Evolutionary conservation across 2,888 invertebrate species (phyloP), one percentile per base, ranked within the genome.

Genomic region (Serrognathus titanus): DNA sequence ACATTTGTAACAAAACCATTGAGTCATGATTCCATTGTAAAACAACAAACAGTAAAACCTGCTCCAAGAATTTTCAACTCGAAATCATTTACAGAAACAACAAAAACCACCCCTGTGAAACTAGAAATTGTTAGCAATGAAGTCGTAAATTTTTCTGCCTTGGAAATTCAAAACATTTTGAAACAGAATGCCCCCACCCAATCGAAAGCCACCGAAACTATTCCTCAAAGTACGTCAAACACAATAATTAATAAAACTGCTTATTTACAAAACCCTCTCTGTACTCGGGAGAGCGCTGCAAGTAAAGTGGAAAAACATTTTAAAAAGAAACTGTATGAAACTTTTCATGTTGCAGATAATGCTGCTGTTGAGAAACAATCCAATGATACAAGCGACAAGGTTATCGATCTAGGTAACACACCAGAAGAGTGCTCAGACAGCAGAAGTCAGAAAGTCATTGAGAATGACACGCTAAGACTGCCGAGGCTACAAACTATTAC

Each of bases 51-150:
- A 3, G 24, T 31, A 31, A 31, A 31, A 31, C 24, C 6, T 1
- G 24, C 24, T 5, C 24, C 7, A 6, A 31, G 24, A 31, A 31
- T 31, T 31, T 1, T 31, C 24, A 31, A 31, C 24, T 31, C 24
- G 24, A 31, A 31, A 31, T 31, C 24, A 6, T 31, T 3, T 7
- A 31, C 24, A 4, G 24, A 31, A 31, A 6, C 24, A 6, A 31
- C 24, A 6, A 12, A 11, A 43, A 11, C 9, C 43, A 16, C 13
- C 12, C 13, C 12, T 9, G 20, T 20, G 16, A 55, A 55, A 45
- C 39, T 55, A 8, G 43, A 43, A 38, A 55, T 55, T 9, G 55
- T 55, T 9, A 43, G 50, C 43, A 45, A 55, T 43, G 55, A 55
- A 50, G 45, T 45, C 31, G 49, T 37, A 7, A 50, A 55, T 46